Base-by-base conservation (phyloP, 2,113 vertebrate genomes). In the Epinephelus moara region DNA sequence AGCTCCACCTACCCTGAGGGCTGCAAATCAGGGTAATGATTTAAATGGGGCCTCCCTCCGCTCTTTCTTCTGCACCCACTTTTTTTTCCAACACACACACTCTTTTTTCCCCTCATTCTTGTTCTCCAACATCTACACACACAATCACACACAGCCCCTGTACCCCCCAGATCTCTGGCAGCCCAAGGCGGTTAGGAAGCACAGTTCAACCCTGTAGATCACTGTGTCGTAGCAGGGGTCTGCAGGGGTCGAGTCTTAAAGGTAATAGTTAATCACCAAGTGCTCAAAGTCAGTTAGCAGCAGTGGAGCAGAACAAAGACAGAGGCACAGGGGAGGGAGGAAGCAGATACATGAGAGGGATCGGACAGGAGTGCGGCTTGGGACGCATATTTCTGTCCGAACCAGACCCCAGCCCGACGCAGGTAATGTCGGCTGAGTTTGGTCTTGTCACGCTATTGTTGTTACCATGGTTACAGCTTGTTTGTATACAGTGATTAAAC, bases 21-120 rank as follows among this genome's bases (percentile, higher is more conserved):
- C 88, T 90, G 78, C 87, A 94, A 94, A 94, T 94, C 90, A 92
- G 87, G 81, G 88, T 96, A 95, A 96, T 95, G 94, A 87, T 94
- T 94, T 94, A 91, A 94, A 94, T 89, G 87, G 86, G 87, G 81
- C 82, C 89, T 89, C 85, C 85, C 84, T 87, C 74, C 62, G 69
- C 82, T 84, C 87, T 91, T 85, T 88, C 84, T 85, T 75, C 84
- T 88, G 61, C 73, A 77, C 81, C 81, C 50, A 23, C 71, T 67
- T 69, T 83, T 82, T 56, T 37, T 21, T 33, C 14, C 15, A n/a
- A 74, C 23, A 42, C 59, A 50, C 49, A 79, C 61, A 60, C 14
- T 21, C 25, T 10, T 42, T 67, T 64, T 27, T 25, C 19, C 7
- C 18, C 10, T 6, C 33, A 37, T 40, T 50, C 37, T 84, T 68